Evolutionary conservation across 2,113 vertebrate species (phyloP).

Genomic region (Colaptes auratus): DNA sequence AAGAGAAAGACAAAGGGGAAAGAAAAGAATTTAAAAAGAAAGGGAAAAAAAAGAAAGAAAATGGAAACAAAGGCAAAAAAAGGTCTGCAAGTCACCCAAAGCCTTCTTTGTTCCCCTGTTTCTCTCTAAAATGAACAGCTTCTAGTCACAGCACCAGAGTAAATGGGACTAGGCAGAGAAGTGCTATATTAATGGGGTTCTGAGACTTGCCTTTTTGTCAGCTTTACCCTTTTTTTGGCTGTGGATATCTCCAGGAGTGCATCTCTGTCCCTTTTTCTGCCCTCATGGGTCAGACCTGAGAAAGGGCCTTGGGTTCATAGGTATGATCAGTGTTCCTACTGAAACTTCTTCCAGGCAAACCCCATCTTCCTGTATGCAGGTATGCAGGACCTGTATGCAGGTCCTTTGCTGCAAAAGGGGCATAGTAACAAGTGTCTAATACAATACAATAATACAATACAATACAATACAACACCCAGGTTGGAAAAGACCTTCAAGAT

Average conservation of each 20-base stretch:
- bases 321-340: neutral
- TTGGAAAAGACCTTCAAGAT: too few relatives aligned
- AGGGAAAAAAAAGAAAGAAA: neutral
- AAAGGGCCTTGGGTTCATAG: neutral
- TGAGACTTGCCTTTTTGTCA: neutral
- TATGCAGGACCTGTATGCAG: too few relatives aligned
- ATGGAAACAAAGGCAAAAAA: too few relatives aligned
- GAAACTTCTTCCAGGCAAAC: neutral
- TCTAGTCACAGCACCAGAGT: neutral
- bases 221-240: neutral
- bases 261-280: neutral
- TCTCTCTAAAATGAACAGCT: constrained; percentile 5
- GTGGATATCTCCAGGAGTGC: neutral
- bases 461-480: too few relatives aligned
- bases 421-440: neutral
- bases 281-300: neutral
- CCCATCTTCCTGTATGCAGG: rapidly evolving
- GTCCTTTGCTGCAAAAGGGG: rapidly evolving
- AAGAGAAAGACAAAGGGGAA: too few relatives aligned
- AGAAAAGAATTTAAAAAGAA: too few relatives aligned
- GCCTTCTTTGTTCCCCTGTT: neutral
- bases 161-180: neutral
- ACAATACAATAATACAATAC: too few relatives aligned
- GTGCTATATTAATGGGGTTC: rapidly evolving
- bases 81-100: neutral